Evolutionary conservation across 1,140 invertebrate genomes (phyloP).

Genomic region (Tetranychus cinnabarinus): DNA sequence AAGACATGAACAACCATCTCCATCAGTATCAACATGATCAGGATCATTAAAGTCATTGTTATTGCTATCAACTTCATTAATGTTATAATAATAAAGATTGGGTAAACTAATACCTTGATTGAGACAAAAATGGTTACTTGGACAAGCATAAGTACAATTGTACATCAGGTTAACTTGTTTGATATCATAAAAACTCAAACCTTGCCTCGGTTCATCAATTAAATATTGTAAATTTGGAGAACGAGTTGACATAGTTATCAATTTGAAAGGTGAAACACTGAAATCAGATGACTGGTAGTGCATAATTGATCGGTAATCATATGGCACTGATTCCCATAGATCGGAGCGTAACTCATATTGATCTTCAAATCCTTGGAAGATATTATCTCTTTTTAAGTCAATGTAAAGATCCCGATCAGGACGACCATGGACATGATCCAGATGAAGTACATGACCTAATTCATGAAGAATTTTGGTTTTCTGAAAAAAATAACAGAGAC

Average conservation of each 20-base stretch:
- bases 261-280: not conserved
- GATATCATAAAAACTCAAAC: not conserved
- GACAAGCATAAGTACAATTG: not conserved
- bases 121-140: not conserved
- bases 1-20: not conserved
- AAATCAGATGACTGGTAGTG: not conserved
- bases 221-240: not conserved
- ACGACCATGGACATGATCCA: not conserved
- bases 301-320: not conserved
- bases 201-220: not conserved
- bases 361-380: not conserved
- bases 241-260: not conserved
- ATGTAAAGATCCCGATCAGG: not conserved
- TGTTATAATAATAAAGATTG: not conserved
- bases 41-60: not conserved
- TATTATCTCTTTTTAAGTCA: not conserved
- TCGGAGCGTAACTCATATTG: not conserved
- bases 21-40: not conserved
- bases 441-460: not conserved
- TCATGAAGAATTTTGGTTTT: not conserved
- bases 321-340: not conserved
- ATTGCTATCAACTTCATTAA: not conserved
- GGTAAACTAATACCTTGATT: not conserved
- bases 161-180: not conserved
- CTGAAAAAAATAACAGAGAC: not conserved